Evolutionary conservation across 2,888 invertebrate species (phyloP), one percentile per base, ranked within the genome.

Genomic region (Eupelmus urozonus): DNA sequence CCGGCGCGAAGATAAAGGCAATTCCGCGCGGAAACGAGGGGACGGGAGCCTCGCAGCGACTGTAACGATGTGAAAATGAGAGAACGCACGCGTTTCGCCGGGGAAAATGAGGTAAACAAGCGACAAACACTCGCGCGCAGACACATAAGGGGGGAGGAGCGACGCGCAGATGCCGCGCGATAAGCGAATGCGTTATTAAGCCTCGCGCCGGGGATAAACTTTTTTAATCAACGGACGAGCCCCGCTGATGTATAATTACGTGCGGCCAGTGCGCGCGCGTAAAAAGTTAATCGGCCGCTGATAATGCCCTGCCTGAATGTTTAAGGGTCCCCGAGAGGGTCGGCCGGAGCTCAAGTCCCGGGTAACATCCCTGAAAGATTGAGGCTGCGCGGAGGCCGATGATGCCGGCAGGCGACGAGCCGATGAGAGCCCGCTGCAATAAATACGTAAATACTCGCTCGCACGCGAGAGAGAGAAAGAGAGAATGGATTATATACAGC

Each of bases 31-130:
- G 73, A 13, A 63, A 57, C 57, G 76, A 49, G 34, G 23, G 16
- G 23, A 16, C 25, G 51, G 27, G 25, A 40, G 34, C n/a, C n/a
- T n/a, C n/a, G n/a, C n/a, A 25, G 16, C n/a, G 62, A 51, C 20
- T 42, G 20, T 71, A 67, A 73, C 67, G 66, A 72, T 40, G 72
- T 73, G 67, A 73, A 78, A 78, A 78, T 72, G 72, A 77, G 72
- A 77, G n/a, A 67, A 29, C 23, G 53, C 62, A 53, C 71, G 60
- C 77, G 51, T n/a, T n/a, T n/a, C n/a, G n/a, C n/a, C 45, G 45
- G 16, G 45, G 63, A 65, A 67, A 74, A 66, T 67, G 67, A 75
- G 51, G 75, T 67, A 75, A 75, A 75, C 75, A 75, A 60, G 67
- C 29, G 16, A 45, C 40, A 23, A 1, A 11, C 16, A 20, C 25